phyloP scores from a whole-genome alignment of 1,140 invertebrate genomes.

The Drosophila persimilis region DNA sequence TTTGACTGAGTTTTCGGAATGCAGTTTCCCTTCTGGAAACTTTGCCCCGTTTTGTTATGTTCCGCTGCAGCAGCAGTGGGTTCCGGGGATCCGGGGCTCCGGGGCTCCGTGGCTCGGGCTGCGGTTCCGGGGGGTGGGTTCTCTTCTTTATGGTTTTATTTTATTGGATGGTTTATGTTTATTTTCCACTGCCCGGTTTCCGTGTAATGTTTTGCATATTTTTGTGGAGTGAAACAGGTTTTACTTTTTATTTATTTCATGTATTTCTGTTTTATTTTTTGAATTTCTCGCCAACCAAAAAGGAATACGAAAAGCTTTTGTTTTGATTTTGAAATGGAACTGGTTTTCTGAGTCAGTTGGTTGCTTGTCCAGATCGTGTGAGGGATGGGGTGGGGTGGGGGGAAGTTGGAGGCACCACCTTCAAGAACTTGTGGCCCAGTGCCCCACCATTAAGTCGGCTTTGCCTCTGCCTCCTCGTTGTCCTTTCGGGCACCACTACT shows the following conservation, averaged over 20 bases:
- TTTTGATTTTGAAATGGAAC: conserved; percentile 61
- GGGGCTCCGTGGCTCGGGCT: no score
- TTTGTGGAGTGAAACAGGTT: conserved; percentile 38
- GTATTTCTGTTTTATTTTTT: conserved; percentile 16
- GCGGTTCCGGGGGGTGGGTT: no score
- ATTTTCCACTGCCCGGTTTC: conserved; percentile 40
- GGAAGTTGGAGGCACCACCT: no score
- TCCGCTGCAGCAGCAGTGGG: not conserved
- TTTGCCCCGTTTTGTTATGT: conserved; percentile 14
- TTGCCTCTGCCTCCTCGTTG: no score
- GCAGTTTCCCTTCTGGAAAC: conserved; percentile 61
- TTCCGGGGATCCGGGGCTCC: no score
- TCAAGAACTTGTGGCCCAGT: no score
- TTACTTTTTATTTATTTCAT: conserved; percentile 26
- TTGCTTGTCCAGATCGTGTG: conserved; percentile 14
- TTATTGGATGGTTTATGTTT: conserved; percentile 22
- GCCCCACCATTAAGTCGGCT: no score
- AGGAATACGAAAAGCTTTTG: conserved; percentile 48
- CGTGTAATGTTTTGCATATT: conserved; percentile 60
- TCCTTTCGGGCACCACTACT: conserved; percentile 6
- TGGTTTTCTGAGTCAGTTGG: conserved; percentile 55
- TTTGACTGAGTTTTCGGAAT: conserved; percentile 76
- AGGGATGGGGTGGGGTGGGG: no score
- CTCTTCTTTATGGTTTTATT: conserved; percentile 24
- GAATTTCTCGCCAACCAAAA: conserved; percentile 4